phyloP scores from a whole-genome alignment of 2,797 vertebrate species.

The Girardinus metallicus region DNA sequence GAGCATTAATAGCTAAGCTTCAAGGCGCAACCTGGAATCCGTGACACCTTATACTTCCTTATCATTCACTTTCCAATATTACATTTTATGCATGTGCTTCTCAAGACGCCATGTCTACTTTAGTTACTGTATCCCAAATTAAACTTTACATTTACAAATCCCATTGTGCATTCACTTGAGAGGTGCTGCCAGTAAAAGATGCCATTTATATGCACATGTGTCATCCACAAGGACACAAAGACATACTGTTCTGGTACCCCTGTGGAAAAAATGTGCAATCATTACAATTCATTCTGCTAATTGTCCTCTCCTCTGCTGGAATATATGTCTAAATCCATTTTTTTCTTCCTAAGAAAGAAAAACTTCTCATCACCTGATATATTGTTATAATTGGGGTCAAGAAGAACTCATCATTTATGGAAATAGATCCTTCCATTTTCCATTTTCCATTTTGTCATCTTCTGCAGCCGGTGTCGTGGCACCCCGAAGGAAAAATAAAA shows the following conservation, averaged over 20 bases:
- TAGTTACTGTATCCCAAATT: not conserved
- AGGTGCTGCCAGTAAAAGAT: conserved; percentile 14
- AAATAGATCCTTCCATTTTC: conserved; percentile 48
- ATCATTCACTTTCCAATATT: not conserved
- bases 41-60: not conserved
- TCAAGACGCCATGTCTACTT: not conserved
- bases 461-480: conserved; percentile 38
- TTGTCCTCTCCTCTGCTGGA: conserved; percentile 27
- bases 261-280: conserved; percentile 18
- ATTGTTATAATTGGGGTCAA: conserved; percentile 73
- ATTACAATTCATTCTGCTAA: conserved; percentile 28
- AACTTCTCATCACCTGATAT: conserved; percentile 57
- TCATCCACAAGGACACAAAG: conserved; percentile 30
- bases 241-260: conserved; percentile 6
- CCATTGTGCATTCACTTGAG: conserved; percentile 13
- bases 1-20: not conserved
- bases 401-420: conserved; percentile 67
- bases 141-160: not conserved
- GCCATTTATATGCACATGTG: conserved; percentile 8
- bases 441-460: conserved; percentile 57
- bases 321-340: conserved; percentile 20
- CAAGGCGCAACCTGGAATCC: not conserved
- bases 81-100: not conserved
- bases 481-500: conserved; percentile 19
- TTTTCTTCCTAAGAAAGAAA: conserved; percentile 16